Conservation (phyloP, 1,140 invertebrate genomes). For the Drosophila sucinea region DNA sequence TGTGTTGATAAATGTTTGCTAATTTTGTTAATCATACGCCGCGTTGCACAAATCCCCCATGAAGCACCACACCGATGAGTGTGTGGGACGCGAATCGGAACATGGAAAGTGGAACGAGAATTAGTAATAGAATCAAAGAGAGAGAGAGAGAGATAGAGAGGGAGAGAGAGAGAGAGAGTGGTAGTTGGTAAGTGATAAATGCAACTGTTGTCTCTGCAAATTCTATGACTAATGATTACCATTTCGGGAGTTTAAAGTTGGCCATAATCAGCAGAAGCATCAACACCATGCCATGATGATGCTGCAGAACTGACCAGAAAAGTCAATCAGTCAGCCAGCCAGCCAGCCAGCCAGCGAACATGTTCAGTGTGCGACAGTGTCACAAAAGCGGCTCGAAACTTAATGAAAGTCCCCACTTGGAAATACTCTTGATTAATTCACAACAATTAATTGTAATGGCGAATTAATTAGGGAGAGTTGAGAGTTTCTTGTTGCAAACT, state of each 20-base stretch:
- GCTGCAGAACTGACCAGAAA: constrained; percentile 6
- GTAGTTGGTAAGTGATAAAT: constrained; percentile 1
- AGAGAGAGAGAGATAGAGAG: background rate
- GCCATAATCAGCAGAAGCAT: constrained; percentile 8
- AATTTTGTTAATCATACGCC: constrained; percentile 75
- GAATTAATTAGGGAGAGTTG: too few relatives aligned
- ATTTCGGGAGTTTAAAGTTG: constrained; percentile 30
- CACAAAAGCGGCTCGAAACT: background rate
- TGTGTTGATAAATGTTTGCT: constrained; percentile 58
- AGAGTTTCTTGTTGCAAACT: too few relatives aligned
- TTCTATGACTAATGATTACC: constrained; percentile 40
- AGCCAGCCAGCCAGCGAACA: background rate
- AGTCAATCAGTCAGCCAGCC: background rate
- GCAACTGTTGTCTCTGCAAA: constrained; percentile 23
- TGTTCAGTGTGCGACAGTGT: background rate
- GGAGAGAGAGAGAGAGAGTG: background rate
- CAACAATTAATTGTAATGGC: too few relatives aligned
- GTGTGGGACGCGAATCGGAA: too few relatives aligned
- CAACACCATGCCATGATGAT: constrained; percentile 3
- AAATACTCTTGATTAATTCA: too few relatives aligned
- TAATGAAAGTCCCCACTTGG: background rate
- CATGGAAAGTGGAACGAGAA: too few relatives aligned
- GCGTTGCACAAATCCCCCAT: constrained; percentile 54
- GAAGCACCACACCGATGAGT: constrained; percentile 1
- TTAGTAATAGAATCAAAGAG: background rate